A percentile compares a stretch with the other conserved stretches of the same genome.
Conservation (phyloP, 2,888 invertebrate genomes). For the Nowickia ferox region DNA sequence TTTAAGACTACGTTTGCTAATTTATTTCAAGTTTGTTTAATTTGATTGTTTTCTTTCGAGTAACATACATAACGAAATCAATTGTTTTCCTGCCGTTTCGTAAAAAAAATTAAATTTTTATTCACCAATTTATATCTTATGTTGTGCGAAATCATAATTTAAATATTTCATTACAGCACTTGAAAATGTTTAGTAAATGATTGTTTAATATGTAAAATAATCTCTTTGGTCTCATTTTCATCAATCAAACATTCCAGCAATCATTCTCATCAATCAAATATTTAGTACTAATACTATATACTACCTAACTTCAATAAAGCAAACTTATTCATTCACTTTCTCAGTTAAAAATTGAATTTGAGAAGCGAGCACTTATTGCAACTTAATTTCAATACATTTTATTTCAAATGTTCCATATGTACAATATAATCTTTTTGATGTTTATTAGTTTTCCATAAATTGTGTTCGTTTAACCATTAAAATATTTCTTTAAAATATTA, state of each 20-base stretch:
- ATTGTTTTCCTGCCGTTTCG: slow-evolving; percentile 21
- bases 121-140: slow-evolving; percentile 10
- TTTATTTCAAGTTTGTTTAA: slow-evolving; percentile 26
- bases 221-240: slow-evolving; percentile 17
- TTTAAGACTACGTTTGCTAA: slow-evolving; percentile 38
- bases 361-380: not conserved
- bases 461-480: not conserved
- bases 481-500: slow-evolving; percentile 22
- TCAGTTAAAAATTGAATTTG: not conserved
- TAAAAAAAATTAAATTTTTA: slow-evolving; percentile 7
- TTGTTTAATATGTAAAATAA: too few relatives aligned
- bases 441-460: slow-evolving; percentile 25
- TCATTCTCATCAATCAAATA: slow-evolving; percentile 12
- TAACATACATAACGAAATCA: slow-evolving; percentile 46
- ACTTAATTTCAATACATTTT: not conserved
- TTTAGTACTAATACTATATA: too few relatives aligned
- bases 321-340: not conserved
- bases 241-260: not conserved
- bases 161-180: slow-evolving; percentile 11
- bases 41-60: slow-evolving; percentile 31
- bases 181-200: not conserved
- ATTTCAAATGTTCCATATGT: slow-evolving; percentile 14
- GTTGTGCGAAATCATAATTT: slow-evolving; percentile 50
- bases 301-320: not conserved
- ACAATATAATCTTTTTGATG: slow-evolving; percentile 9